Conservation (phyloP, 1,140 invertebrate genomes). For the Drosophila sturtevanti region DNA sequence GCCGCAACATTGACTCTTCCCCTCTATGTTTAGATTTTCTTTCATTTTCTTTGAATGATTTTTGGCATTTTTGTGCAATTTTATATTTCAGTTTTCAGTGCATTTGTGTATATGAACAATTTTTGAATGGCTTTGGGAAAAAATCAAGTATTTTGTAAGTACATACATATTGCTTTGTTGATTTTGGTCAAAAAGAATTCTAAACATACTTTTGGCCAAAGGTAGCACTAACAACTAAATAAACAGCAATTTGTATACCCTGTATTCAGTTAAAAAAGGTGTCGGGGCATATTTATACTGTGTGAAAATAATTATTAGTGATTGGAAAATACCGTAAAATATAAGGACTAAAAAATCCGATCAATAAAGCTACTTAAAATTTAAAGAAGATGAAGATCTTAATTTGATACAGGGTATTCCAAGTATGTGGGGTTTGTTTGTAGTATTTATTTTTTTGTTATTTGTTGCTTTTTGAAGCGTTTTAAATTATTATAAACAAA, state of each 20-base stretch:
- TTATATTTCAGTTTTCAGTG: neutral
- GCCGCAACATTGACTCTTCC: neutral
- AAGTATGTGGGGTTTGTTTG: neutral
- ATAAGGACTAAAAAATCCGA: neutral
- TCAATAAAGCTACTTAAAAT: neutral
- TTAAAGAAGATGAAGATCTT: neutral
- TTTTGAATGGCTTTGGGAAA: neutral
- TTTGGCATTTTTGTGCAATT: conserved; percentile 11
- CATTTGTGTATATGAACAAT: neutral
- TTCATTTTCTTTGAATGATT: conserved; percentile 11
- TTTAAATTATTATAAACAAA: conserved; percentile 63
- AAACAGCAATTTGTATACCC: conserved; percentile 28
- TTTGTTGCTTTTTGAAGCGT: conserved; percentile 29
- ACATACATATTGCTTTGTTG: conserved; percentile 20
- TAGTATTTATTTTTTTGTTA: conserved; percentile 10
- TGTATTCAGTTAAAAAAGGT: too few species aligned
- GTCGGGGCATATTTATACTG: too few species aligned
- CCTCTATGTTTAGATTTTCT: conserved; percentile 17
- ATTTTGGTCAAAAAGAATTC: conserved; percentile 26
- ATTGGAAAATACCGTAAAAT: too few species aligned
- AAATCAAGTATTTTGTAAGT: conserved; percentile 17
- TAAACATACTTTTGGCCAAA: conserved; percentile 44
- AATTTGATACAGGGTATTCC: neutral
- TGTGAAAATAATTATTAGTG: neutral
- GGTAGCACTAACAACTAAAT: conserved; percentile 38